phyloP scores from a whole-genome alignment of 1,140 invertebrate species.

The Chionoecetes opilio region DNA sequence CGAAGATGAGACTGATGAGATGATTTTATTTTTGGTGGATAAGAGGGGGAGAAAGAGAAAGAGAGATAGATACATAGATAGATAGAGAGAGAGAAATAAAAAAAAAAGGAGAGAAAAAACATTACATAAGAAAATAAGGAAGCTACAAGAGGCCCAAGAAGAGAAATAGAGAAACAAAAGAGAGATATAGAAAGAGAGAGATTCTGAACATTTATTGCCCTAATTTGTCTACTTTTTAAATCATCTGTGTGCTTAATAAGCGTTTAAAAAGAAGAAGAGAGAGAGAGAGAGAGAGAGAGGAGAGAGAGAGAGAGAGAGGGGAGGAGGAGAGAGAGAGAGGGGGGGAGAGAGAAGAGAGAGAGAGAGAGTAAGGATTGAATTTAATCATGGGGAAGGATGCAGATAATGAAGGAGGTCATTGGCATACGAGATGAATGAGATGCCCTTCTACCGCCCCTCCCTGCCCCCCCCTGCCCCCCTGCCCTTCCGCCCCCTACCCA shows the following conservation, averaged over 20 bases:
- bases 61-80: slow-evolving; percentile 9
- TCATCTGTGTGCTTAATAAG: too few species aligned
- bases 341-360: neutral
- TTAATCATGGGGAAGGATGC: neutral
- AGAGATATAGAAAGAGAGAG: too few species aligned
- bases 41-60: slow-evolving; percentile 36
- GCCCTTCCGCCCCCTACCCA: too few species aligned
- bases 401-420: neutral
- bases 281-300: slow-evolving; percentile 53
- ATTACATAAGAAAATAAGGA: too few species aligned
- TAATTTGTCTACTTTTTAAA: too few species aligned
- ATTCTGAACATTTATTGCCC: too few species aligned
- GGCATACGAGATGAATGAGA: neutral
- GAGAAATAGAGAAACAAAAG: too few species aligned
- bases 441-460: too few species aligned
- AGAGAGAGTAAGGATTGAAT: slow-evolving; percentile 34
- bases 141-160: too few species aligned
- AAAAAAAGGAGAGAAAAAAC: neutral
- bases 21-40: neutral
- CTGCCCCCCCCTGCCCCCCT: too few species aligned
- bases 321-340: slow-evolving; percentile 44
- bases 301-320: neutral
- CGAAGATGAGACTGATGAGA: neutral
- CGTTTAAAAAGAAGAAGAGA: neutral
- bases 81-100: slow-evolving; percentile 43